Evolutionary conservation across 2,888 invertebrate species (phyloP).

Genomic region (Thyatira batis): DNA sequence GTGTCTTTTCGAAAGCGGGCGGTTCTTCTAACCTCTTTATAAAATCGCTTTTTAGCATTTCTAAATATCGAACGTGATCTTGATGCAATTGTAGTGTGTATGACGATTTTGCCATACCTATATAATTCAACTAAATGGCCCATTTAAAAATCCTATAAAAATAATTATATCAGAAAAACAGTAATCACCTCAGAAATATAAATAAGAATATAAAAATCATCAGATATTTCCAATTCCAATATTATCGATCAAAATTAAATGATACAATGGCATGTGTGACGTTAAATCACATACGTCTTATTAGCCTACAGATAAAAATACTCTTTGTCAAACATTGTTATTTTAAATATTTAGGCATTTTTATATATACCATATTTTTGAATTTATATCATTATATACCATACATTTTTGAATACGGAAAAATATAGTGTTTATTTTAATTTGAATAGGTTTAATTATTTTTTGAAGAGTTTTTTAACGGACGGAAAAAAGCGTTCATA

Average conservation of each 20-base stretch:
- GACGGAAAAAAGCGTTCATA: no score
- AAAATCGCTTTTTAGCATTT: conserved; percentile 65
- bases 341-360: no score
- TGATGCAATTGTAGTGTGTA: conserved; percentile 57
- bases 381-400: no score
- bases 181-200: conserved; percentile 34
- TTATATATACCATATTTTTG: no score
- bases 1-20: conserved; percentile 26
- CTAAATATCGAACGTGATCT: conserved; percentile 61
- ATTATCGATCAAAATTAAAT: background rate
- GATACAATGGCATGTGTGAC: background rate
- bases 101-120: conserved; percentile 55
- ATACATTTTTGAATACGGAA: no score
- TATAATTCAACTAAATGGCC: conserved; percentile 29
- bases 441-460: no score
- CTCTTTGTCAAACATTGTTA: no score
- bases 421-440: no score
- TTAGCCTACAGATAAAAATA: no score
- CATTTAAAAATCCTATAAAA: conserved; percentile 44
- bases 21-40: conserved; percentile 40
- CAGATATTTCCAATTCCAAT: conserved; percentile 13
- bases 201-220: conserved; percentile 36
- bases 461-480: no score
- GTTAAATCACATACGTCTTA: no score
- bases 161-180: conserved; percentile 12